These are phyloP conservation scores for Caranx melampygus DNA, from an alignment of 2,113 vertebrate genomes.

Conservation along the genomic window DNA sequence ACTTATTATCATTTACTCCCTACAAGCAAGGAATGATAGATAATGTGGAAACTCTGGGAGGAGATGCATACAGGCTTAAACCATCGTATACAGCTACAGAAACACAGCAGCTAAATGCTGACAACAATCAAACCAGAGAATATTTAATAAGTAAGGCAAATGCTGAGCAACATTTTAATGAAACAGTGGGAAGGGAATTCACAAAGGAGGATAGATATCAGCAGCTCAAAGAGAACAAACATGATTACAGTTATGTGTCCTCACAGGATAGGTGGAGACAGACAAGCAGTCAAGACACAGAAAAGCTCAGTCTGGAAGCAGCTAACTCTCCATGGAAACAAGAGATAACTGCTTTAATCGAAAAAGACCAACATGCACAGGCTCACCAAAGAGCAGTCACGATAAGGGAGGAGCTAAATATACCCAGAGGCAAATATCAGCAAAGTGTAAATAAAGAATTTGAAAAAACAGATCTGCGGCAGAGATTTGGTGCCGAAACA, in stretches of 20 bases:
- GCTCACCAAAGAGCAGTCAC: constrained; percentile 30
- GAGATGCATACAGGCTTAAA: constrained; percentile 28
- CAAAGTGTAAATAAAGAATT: constrained; percentile 31
- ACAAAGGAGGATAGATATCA: constrained; percentile 62
- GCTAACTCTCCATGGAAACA: constrained; percentile 60
- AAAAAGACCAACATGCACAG: constrained; percentile 68
- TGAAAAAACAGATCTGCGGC: constrained; percentile 13
- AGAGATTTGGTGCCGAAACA: constrained; percentile 25
- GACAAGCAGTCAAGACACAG: constrained; percentile 55
- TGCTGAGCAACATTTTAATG: constrained; percentile 61
- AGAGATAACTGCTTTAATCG: constrained; percentile 65
- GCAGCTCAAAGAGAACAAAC: constrained; percentile 56
- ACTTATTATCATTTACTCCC: constrained; percentile 59
- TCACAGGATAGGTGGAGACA: constrained; percentile 62
- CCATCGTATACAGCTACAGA: constrained; percentile 49
- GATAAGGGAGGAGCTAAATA: constrained; percentile 48
- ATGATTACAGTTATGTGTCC: constrained; percentile 64
- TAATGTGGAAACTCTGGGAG: constrained; percentile 32
- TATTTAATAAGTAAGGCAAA: constrained; percentile 58
- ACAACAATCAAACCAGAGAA: constrained; percentile 60
- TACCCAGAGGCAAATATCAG: constrained; percentile 37
- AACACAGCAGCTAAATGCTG: constrained; percentile 38
- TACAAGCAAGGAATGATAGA: constrained; percentile 43
- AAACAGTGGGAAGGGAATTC: constrained; percentile 59
- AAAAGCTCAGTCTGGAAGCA: constrained; percentile 51